phyloP scores from a whole-genome alignment of 2,888 invertebrate species.

The Ommatoiulus sabulosus region DNA sequence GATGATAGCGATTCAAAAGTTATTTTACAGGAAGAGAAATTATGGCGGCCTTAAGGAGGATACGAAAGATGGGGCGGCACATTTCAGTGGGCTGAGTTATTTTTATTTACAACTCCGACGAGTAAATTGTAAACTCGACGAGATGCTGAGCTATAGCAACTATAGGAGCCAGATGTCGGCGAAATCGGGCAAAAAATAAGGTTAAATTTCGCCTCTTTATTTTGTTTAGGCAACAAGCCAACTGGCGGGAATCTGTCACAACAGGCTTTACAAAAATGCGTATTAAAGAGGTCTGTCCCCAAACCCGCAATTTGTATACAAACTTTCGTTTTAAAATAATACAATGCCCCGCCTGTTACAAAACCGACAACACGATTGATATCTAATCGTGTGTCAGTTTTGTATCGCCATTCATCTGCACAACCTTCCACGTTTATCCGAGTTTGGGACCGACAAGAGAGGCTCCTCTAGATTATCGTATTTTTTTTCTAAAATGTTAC shows the following conservation, averaged over 20 bases:
- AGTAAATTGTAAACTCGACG: not conserved
- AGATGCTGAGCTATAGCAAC: no score
- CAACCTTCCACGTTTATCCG: no score
- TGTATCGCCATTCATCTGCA: no score
- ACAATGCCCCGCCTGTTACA: no score
- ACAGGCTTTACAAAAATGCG: not conserved
- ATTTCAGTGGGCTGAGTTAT: not conserved
- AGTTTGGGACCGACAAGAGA: no score
- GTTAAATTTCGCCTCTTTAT: not conserved
- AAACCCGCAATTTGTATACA: no score
- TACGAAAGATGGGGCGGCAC: not conserved
- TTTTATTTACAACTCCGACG: not conserved
- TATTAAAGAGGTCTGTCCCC: no score
- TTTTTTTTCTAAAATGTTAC: no score
- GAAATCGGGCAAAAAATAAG: not conserved
- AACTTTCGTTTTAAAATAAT: no score
- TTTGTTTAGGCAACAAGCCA: slow-evolving; percentile 16
- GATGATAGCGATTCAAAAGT: not conserved
- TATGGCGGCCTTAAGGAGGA: not conserved
- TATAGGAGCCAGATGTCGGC: slow-evolving; percentile 12
- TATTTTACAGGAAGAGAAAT: slow-evolving; percentile 30
- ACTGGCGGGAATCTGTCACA: slow-evolving; percentile 17
- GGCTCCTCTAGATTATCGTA: no score
- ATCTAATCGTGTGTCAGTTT: no score
- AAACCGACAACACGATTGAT: no score